phyloP scores from a whole-genome alignment of 2,113 vertebrate genomes.

The Pedionomus torquatus region DNA sequence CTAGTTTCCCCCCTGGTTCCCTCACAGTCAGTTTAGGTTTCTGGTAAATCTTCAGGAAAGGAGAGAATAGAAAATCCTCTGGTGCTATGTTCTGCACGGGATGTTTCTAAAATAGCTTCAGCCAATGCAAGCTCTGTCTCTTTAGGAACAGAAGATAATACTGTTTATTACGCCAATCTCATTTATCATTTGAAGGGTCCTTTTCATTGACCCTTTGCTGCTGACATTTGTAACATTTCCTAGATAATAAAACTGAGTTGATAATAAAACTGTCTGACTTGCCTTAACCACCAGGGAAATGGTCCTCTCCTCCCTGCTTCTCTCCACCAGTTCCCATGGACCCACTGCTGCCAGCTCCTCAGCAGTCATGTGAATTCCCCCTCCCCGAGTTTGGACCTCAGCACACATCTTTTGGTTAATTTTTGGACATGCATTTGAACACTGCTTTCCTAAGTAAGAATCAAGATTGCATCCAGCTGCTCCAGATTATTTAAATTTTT shows the following conservation, averaged over 20 bases:
- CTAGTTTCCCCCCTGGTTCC: neutral
- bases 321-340: neutral
- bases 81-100: neutral
- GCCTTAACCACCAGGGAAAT: accelerated
- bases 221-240: neutral
- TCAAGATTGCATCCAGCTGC: constrained; percentile 47
- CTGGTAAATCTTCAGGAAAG: neutral
- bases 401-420: neutral
- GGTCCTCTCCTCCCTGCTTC: neutral
- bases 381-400: neutral
- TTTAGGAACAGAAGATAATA: neutral
- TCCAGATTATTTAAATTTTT: constrained; percentile 40
- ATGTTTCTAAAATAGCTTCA: neutral
- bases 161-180: neutral
- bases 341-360: neutral
- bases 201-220: neutral
- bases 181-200: neutral
- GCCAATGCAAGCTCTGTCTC: neutral
- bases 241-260: neutral
- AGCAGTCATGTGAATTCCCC: neutral
- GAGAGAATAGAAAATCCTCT: neutral
- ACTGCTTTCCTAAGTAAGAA: neutral
- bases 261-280: neutral
- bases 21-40: neutral
- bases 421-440: neutral